phyloP scores from a whole-genome alignment of 1,140 invertebrate species.

The Meteorus sp. region DNA sequence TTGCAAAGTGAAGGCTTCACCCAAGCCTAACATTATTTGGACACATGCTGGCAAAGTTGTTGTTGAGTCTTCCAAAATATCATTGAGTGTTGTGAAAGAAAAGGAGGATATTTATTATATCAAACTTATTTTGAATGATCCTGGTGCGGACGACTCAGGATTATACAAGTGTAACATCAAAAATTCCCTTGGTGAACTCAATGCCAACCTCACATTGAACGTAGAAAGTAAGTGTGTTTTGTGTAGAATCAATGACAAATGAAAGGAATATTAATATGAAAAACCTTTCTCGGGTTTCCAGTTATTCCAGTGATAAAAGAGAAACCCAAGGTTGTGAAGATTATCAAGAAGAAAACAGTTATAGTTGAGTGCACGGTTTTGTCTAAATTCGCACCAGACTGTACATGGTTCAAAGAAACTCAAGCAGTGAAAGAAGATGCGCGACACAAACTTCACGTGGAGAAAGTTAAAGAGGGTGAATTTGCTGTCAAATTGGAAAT shows the following conservation, averaged over 20 bases:
- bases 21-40: conserved; percentile 94
- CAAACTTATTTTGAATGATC: conserved; percentile 88
- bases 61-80: conserved; percentile 78
- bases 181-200: conserved; percentile 92
- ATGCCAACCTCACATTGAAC: conserved; percentile 94
- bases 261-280: too few species aligned
- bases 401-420: conserved; percentile 87
- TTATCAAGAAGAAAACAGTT: conserved; percentile 86
- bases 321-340: conserved; percentile 85
- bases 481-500: conserved; percentile 87
- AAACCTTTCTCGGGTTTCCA: conserved; percentile 60
- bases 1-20: conserved; percentile 91
- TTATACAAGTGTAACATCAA: conserved; percentile 98
- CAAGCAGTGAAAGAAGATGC: conserved; percentile 75
- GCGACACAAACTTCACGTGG: conserved; percentile 74
- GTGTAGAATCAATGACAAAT: background rate
- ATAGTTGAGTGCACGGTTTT: conserved; percentile 88
- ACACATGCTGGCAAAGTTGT: conserved; percentile 79
- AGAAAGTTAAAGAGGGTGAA: conserved; percentile 82
- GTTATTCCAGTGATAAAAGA: conserved; percentile 93
- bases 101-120: conserved; percentile 87
- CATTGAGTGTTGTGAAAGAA: conserved; percentile 72
- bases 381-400: conserved; percentile 84
- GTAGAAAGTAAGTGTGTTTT: conserved; percentile 84
- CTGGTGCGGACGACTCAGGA: conserved; percentile 92